Evolutionary conservation across 2,113 vertebrate genomes (phyloP), one percentile per base, ranked within the genome.

Genomic region (Odocoileus virginianus): DNA sequence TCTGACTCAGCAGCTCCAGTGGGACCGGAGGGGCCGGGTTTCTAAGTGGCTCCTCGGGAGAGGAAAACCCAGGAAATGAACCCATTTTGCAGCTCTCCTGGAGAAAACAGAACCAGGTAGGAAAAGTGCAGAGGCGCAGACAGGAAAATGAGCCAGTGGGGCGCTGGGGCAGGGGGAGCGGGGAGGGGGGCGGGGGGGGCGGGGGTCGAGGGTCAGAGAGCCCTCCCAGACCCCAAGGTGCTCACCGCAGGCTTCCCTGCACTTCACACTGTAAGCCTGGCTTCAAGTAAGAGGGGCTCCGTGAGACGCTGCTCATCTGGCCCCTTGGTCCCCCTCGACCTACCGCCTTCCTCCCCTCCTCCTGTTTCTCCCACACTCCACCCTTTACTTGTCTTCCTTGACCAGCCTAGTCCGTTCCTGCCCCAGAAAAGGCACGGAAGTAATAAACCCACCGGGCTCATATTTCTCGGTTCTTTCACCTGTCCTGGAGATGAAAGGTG

Each of bases 81-180:
- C 64, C 50, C 55, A 78, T 57, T 91, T 21, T 94, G 12, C 50
- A 79, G 60, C 33, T 94, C 64, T 36, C 27, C 36, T 21, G 57
- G 28, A 6, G 19, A 19, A 57, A 58, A 91, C 13, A 79, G 33
- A 79, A 50, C 19, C 30, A 15, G 40, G n/a, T 17, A 61, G 23
- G 50, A n/a, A 28, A 64, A 61, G 64, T 16, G 15, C 33, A 76
- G 8, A 84, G 47, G 4, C 81, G 50, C 33, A 36, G n/a, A 9
- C 91, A 92, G 91, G 58, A 43, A 89, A 89, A 89, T 40, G 21
- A 64, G 33, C 52, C 45, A 52, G 27, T 64, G n/a, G 43, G 71
- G 40, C n/a, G 9, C 84, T 19, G 9, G 47, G 33, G 64, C 43
- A 1, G 9, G 16, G 61, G 43, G 7, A 14, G 45, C 1, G 61